phyloP scores from a whole-genome alignment of 2,888 invertebrate genomes.

The Podabrus alpinus region DNA sequence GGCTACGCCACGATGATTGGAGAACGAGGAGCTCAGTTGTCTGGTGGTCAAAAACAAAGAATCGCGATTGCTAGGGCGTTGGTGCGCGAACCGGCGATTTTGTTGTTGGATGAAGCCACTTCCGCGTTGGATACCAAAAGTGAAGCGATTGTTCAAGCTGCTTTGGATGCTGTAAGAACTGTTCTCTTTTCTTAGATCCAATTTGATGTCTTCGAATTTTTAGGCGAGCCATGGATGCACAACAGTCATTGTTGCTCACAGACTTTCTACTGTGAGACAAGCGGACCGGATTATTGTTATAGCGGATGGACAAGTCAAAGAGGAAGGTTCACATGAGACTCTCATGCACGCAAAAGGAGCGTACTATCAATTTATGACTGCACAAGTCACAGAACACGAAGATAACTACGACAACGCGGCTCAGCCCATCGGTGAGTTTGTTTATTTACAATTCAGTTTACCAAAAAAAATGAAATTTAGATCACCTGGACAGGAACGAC shows the following conservation, averaged over 20 bases:
- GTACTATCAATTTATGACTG: constrained; percentile 72
- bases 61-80: constrained; percentile 90
- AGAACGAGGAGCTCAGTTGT: constrained; percentile 80
- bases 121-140: constrained; percentile 86
- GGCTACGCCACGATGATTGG: constrained; percentile 85
- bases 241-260: constrained; percentile 79
- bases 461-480: neutral
- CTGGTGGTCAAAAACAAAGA: constrained; percentile 88
- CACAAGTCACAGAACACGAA: constrained; percentile 56
- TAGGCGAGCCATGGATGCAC: constrained; percentile 75
- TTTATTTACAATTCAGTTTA: neutral
- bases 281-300: constrained; percentile 77
- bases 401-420: neutral
- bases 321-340: constrained; percentile 71
- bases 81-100: constrained; percentile 77
- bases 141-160: constrained; percentile 84
- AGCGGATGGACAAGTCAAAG: constrained; percentile 68
- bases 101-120: constrained; percentile 86
- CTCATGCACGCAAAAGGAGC: constrained; percentile 68
- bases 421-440: neutral
- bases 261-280: constrained; percentile 73
- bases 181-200: neutral
- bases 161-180: constrained; percentile 66
- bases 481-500: neutral
- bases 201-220: constrained; percentile 16